Percentiles rank a stretch among this genome's conserved stretches.
These are phyloP conservation scores for Myiozetetes cayanensis DNA, from an alignment of 2,113 vertebrate species.

Conservation along the genomic window DNA sequence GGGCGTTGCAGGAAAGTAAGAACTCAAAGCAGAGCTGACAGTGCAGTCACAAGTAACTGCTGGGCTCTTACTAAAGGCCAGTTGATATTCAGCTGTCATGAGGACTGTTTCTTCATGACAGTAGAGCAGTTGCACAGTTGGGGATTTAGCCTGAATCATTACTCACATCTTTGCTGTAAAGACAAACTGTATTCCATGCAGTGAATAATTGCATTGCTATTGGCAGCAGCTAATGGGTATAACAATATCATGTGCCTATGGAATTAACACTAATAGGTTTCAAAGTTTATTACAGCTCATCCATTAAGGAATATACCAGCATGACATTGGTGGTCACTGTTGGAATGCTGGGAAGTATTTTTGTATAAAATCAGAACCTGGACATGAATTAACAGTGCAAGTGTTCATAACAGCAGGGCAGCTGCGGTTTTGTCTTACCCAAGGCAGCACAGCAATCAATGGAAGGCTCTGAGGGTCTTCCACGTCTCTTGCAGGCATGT, in stretches of 20 bases:
- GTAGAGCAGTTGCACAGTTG: not conserved
- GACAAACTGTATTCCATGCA: not conserved
- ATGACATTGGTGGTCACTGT: not conserved
- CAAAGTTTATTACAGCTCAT: not conserved
- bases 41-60: not conserved
- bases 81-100: not conserved
- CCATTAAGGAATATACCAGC: not conserved
- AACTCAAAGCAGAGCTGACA: not conserved
- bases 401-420: not conserved
- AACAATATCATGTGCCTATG: not conserved
- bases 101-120: not conserved
- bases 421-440: conserved; percentile 3
- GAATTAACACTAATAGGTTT: not conserved
- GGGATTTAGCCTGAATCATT: not conserved
- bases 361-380: not conserved
- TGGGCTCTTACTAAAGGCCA: not conserved
- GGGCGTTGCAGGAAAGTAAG: not conserved
- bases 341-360: not conserved
- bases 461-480: not conserved
- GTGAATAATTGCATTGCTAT: not conserved
- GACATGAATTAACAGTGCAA: not conserved
- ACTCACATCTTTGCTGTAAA: not conserved
- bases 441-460: not conserved
- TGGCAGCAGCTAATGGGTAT: not conserved
- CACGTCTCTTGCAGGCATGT: not conserved